Base-by-base conservation (phyloP, 2,797 vertebrate genomes). In the Catostomus latipinnis region DNA sequence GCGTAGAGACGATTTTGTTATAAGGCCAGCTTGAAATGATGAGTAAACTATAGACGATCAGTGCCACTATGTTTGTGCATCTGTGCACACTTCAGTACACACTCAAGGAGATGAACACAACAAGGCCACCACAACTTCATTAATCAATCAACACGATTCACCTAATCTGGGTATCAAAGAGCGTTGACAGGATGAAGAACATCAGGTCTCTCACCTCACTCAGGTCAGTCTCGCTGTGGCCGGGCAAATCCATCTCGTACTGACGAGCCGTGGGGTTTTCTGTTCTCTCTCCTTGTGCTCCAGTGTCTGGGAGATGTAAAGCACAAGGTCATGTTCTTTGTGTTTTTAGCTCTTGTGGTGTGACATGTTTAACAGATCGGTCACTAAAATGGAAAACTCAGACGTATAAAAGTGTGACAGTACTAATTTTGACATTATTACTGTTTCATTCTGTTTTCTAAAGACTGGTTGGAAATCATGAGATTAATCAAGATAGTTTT, bases 141-240 rank as follows among this genome's bases (percentile, higher is more conserved):
- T 93, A 93, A 94, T 94, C 92, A 94, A 92, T 93, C 92, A 92
- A 92, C 89, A 83, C 88, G 90, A 92, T 89, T 71, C 88, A 87
- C 83, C 90, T 92, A 92, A 93, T 75, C 90, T 71, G 87, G 92
- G 91, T 92, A 83, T 65, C 0, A 16, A 22, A 2, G 22, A 22
- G 22, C 22, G 2, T 3, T 22, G 22, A 22, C 22, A 22, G 22
- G 22, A 22, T 1, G 22, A 22, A 3, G 22, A 22, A 22, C 22
- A 22, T 22, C 22, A 84, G 11, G 74, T 54, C 49, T 50, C 60
- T 22, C 6, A 34, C 34, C 3, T 22, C n/a, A 56, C 69, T n/a
- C 57, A 71, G 53, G 53, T 71, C 34, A 57, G 43, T 6, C 9
- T 6, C 6, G 66, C 4, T 10, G 10, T 3, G 16, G 48, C 50